Evolutionary conservation across 2,113 vertebrate species (phyloP).

Genomic region (Salvelinus namaycush): DNA sequence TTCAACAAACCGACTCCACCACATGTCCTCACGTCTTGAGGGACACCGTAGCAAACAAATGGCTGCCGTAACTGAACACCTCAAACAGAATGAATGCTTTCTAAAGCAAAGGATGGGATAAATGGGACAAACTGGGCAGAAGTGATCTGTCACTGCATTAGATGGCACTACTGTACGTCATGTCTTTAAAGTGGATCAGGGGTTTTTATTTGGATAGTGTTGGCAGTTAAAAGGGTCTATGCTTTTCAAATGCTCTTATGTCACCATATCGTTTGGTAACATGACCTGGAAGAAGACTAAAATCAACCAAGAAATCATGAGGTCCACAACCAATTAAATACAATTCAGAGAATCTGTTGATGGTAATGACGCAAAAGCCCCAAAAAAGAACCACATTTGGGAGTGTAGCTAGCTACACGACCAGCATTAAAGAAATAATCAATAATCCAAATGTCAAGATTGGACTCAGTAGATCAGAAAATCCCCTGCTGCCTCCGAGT

Average conservation of each 20-base stretch:
- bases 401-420: conserved; percentile 28
- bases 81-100: conserved; percentile 47
- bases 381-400: conserved; percentile 49
- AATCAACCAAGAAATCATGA: too few relatives aligned
- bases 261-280: too few relatives aligned
- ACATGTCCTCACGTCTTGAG: conserved; percentile 42
- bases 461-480: conserved; percentile 40
- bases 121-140: conserved; percentile 63
- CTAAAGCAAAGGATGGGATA: conserved; percentile 52
- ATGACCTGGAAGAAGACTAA: too few relatives aligned
- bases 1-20: conserved; percentile 44
- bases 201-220: background rate
- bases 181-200: background rate
- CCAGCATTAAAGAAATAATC: conserved; percentile 47
- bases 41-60: conserved; percentile 58
- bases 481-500: conserved; percentile 16
- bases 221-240: background rate
- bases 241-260: too few relatives aligned
- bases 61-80: conserved; percentile 57
- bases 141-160: conserved; percentile 58
- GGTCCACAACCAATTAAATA: too few relatives aligned
- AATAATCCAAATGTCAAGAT: conserved; percentile 66
- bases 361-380: conserved; percentile 13
- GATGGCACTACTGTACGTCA: conserved; percentile 5
- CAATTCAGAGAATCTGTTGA: background rate